phyloP scores from a whole-genome alignment of 2,888 invertebrate genomes.

The Cepaea hortensis region DNA sequence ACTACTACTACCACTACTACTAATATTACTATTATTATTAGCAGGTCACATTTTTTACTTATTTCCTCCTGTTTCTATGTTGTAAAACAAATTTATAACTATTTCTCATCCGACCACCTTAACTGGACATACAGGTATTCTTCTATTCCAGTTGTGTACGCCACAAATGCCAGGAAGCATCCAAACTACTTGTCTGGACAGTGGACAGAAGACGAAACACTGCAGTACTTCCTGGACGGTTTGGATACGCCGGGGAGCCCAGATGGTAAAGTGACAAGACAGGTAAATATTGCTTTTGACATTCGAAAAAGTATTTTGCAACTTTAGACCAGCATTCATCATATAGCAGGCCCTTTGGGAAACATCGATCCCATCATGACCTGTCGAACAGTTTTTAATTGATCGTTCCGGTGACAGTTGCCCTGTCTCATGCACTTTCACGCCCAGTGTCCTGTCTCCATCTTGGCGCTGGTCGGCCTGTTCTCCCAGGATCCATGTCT shows the following conservation, averaged over 20 bases:
- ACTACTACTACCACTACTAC: too few species aligned
- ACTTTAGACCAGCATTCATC: neutral
- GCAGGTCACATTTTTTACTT: too few species aligned
- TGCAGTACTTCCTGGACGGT: slow-evolving; percentile 70
- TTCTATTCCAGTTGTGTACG: slow-evolving; percentile 68
- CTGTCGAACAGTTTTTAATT: too few species aligned
- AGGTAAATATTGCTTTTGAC: slow-evolving; percentile 23
- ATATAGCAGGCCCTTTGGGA: neutral
- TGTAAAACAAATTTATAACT: neutral
- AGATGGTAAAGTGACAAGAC: slow-evolving; percentile 70
- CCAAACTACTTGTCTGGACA: slow-evolving; percentile 70
- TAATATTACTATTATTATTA: too few species aligned
- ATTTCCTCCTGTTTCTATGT: neutral
- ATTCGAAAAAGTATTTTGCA: neutral
- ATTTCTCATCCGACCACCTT: neutral
- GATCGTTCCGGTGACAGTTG: too few species aligned
- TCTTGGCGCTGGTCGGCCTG: too few species aligned
- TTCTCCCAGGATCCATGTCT: too few species aligned
- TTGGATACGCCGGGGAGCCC: slow-evolving; percentile 70
- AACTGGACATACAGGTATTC: neutral
- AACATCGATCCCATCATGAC: neutral
- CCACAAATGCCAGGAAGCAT: slow-evolving; percentile 67
- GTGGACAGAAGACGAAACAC: slow-evolving; percentile 69
- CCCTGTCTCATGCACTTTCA: too few species aligned
- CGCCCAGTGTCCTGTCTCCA: too few species aligned